Conservation (phyloP, 2,888 invertebrate species). For the Marasmarcha lunaedactyla region DNA sequence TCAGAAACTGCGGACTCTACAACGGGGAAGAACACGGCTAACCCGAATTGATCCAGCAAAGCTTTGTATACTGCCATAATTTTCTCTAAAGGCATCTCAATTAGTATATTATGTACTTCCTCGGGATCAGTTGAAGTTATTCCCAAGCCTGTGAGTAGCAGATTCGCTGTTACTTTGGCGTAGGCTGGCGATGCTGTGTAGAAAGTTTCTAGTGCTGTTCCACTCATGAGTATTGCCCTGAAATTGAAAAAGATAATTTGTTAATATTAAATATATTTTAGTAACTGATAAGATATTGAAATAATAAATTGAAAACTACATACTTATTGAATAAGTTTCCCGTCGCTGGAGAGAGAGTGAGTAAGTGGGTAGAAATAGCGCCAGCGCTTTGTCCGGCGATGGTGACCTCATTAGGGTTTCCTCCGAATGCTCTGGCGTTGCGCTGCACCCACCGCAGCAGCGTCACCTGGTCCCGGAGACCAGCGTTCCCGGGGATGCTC, state of each 20-base stretch:
- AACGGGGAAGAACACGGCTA: conserved; percentile 40
- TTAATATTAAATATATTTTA: too few relatives aligned
- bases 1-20: conserved; percentile 37
- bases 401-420: conserved; percentile 46
- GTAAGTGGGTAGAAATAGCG: conserved; percentile 35
- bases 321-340: conserved; percentile 44
- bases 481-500: conserved; percentile 53
- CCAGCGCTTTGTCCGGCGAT: conserved; percentile 58
- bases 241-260: conserved; percentile 17
- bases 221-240: conserved; percentile 50
- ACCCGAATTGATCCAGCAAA: conserved; percentile 31
- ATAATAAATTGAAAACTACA: too few relatives aligned
- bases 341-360: conserved; percentile 37
- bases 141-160: conserved; percentile 49
- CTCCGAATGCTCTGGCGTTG: conserved; percentile 47
- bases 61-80: conserved; percentile 32
- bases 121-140: conserved; percentile 36
- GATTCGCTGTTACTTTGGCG: conserved; percentile 26
- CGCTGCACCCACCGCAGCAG: conserved; percentile 47
- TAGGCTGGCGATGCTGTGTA: conserved; percentile 34
- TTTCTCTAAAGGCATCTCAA: conserved; percentile 30
- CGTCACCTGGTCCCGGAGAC: conserved; percentile 50
- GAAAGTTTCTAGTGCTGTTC: conserved; percentile 33
- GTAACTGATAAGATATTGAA: too few relatives aligned
- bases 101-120: conserved; percentile 31